Evolutionary conservation across 2,113 vertebrate genomes (phyloP).

Genomic region (Megaceryle maxima): DNA sequence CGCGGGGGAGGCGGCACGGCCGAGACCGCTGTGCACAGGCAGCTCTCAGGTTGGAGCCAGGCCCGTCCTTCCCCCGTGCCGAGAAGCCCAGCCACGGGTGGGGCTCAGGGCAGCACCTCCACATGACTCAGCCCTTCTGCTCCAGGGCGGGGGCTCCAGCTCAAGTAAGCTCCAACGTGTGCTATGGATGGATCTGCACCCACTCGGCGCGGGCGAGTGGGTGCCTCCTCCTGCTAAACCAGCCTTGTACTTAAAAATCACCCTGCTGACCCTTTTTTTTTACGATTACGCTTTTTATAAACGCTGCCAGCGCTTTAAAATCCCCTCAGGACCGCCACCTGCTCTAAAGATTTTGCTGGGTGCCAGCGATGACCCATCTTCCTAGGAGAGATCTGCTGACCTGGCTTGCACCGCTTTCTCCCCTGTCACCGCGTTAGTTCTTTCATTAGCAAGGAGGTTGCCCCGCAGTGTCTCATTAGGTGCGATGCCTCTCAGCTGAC

Average conservation of each 20-base stretch:
- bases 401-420: background rate
- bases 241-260: background rate
- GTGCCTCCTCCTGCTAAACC: background rate
- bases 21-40: rapidly evolving
- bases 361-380: background rate
- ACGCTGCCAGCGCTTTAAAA: background rate
- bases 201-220: background rate
- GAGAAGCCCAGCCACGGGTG: background rate
- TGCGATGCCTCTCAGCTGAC: background rate
- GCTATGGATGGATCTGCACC: background rate
- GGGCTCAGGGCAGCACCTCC: background rate
- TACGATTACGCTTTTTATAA: background rate
- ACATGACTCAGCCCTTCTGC: background rate
- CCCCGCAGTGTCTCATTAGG: background rate
- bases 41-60: background rate
- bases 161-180: background rate
- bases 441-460: background rate
- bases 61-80: background rate
- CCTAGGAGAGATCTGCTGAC: background rate
- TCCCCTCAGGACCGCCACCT: background rate
- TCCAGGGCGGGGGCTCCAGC: background rate
- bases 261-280: background rate
- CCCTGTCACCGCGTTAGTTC: background rate
- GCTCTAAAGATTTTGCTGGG: background rate
- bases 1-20: background rate